A percentile compares a stretch with the other conserved stretches of the same genome.
phyloP scores from a whole-genome alignment of 2,888 invertebrate genomes.

The Alloplasta piceator region DNA sequence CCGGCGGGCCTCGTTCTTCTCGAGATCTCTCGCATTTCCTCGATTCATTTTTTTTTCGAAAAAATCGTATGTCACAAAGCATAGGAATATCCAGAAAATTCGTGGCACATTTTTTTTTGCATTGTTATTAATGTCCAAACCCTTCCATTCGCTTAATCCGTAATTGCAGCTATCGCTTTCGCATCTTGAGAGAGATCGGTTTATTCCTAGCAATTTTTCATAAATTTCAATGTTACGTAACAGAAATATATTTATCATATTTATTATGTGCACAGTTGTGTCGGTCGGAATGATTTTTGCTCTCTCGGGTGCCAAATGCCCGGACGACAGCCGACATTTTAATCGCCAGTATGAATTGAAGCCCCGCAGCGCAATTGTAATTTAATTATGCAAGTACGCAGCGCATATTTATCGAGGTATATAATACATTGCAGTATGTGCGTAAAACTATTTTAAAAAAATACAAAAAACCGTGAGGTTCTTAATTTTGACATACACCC shows the following conservation, averaged over 20 bases:
- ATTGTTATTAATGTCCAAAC: too few species aligned
- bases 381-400: slow-evolving; percentile 39
- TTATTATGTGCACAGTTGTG: too few species aligned
- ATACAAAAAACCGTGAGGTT: too few species aligned
- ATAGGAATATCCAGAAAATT: too few species aligned
- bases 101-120: too few species aligned
- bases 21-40: slow-evolving; percentile 30
- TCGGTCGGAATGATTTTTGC: slow-evolving; percentile 23
- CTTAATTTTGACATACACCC: too few species aligned
- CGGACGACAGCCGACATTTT: slow-evolving; percentile 53
- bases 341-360: slow-evolving; percentile 56
- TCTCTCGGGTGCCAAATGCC: slow-evolving; percentile 46
- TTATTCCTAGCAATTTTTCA: slow-evolving; percentile 76
- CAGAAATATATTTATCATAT: not conserved
- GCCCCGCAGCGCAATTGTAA: slow-evolving; percentile 42
- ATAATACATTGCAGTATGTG: slow-evolving; percentile 11
- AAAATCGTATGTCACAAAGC: too few species aligned
- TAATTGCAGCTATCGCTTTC: slow-evolving; percentile 65
- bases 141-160: too few species aligned
- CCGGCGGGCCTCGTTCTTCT: slow-evolving; percentile 73
- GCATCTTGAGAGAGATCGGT: slow-evolving; percentile 79
- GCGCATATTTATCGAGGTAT: slow-evolving; percentile 16
- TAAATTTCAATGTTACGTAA: slow-evolving; percentile 49
- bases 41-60: too few species aligned
- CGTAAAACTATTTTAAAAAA: too few species aligned